Evolutionary conservation across 2,797 vertebrate genomes (phyloP), one percentile per base, ranked within the genome.

Genomic region (Alosa sapidissima): DNA sequence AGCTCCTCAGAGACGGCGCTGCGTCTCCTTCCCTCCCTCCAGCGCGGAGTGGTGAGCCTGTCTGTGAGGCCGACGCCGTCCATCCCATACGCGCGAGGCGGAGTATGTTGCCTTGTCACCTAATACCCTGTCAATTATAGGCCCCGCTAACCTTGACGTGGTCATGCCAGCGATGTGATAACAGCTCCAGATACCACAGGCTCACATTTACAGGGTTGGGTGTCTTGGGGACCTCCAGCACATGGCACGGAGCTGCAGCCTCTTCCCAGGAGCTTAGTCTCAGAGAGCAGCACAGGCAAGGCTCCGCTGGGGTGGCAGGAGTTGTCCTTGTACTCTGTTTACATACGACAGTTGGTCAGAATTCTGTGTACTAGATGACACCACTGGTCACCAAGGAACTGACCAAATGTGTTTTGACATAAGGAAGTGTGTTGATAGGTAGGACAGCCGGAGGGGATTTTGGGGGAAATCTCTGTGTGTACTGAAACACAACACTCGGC

Each of bases 181-280:
- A 83, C 86, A 85, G 90, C 90, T 90, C 86, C 91, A 91, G 92
- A 93, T 93, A 91, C 90, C 62, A 86, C 84, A 78, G 88, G 89
- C 90, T 93, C 89, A 87, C 89, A 84, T 93, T 91, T 91, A 78
- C 0, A 81, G 58, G 84, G 85, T 86, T 85, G 86, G 90, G 85
- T 88, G 21, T 90, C 86, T 88, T 10, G 49, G 41, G 86, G 89
- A 91, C 90, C 88, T 91, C 91, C 91, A 84, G 84, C 87, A 75
- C 33, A 75, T 41, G 65, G 28, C 33, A 11, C 36, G 5, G 11
- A 75, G 33, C 14, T 36, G 11, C 68, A 75, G 13, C 14, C 41
- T 41, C 33, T 16, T 75, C 68, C 13, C 68, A 36, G 36, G 68
- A 75, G 33, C 13, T 16, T 5, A 11, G 28, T 7, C 11, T 68